These are phyloP conservation scores for Eupithecia subumbrata DNA, from an alignment of 2,888 invertebrate genomes.

Conservation along the genomic window DNA sequence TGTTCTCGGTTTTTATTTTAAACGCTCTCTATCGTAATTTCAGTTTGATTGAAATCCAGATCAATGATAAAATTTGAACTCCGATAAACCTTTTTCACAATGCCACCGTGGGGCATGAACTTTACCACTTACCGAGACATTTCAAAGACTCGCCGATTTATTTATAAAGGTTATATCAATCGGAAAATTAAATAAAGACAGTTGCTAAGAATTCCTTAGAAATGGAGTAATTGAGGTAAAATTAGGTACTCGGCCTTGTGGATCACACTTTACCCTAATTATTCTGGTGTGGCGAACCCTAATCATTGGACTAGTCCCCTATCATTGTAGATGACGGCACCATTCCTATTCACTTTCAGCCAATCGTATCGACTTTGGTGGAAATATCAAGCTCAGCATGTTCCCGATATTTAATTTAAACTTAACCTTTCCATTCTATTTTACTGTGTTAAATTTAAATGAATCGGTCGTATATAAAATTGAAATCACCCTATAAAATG, in stretches of 20 bases:
- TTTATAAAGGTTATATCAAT: constrained; percentile 38
- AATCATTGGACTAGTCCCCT: constrained; percentile 41
- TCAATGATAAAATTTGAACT: background rate
- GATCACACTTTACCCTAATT: constrained; percentile 54
- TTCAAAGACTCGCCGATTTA: constrained; percentile 30
- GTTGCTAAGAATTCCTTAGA: constrained; percentile 35
- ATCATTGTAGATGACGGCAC: constrained; percentile 31
- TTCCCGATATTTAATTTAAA: background rate
- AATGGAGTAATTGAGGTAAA: constrained; percentile 48
- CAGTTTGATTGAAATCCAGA: background rate
- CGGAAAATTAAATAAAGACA: constrained; percentile 40
- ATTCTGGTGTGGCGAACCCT: constrained; percentile 43
- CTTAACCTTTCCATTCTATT: background rate
- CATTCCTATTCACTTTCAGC: constrained; percentile 39
- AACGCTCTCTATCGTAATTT: background rate
- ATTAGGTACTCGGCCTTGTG: constrained; percentile 47
- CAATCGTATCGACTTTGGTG: constrained; percentile 16
- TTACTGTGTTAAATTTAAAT: background rate
- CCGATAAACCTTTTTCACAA: background rate
- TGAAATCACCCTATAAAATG: background rate
- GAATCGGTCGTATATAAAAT: background rate
- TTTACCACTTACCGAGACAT: constrained; percentile 16
- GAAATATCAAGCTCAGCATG: constrained; percentile 10
- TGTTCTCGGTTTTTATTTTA: background rate
- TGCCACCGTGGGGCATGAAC: constrained; percentile 1